phyloP scores from a whole-genome alignment of 2,113 vertebrate species.

The Jacana jacana region DNA sequence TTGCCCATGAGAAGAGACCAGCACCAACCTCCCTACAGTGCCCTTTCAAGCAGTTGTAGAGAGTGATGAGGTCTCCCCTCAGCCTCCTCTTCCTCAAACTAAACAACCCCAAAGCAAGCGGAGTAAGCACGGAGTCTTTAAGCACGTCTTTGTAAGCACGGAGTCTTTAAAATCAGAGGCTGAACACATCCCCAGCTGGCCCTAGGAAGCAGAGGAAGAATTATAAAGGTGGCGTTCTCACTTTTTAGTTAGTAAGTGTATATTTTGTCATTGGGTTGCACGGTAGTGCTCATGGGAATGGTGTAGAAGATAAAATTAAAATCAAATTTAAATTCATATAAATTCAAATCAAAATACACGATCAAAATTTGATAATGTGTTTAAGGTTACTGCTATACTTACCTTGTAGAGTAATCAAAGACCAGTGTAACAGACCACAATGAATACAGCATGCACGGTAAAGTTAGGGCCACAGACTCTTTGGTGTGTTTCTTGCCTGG shows the following conservation, averaged over 20 bases:
- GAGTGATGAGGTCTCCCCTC: too few species aligned
- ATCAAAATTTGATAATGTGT: background rate
- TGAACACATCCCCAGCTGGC: background rate
- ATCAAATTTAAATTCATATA: too few species aligned
- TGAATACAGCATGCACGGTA: background rate
- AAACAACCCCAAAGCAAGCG: too few species aligned
- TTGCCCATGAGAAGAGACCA: too few species aligned
- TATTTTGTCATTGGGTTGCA: background rate
- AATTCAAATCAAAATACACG: background rate
- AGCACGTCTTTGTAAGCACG: too few species aligned
- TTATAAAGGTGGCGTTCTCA: constrained; percentile 8
- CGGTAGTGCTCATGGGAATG: background rate
- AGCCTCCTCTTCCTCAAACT: too few species aligned
- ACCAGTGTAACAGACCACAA: background rate
- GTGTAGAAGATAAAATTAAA: background rate
- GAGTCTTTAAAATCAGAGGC: background rate
- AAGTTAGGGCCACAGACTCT: background rate
- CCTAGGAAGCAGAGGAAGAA: background rate
- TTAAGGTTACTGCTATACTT: background rate
- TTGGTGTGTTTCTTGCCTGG: background rate
- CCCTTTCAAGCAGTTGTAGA: too few species aligned
- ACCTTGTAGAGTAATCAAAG: background rate
- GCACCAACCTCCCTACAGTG: too few species aligned
- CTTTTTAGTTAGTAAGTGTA: background rate
- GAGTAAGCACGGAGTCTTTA: too few species aligned